These are phyloP conservation scores for Melanostigma gelatinosum DNA, from an alignment of 2,113 vertebrate species.

Conservation along the genomic window DNA sequence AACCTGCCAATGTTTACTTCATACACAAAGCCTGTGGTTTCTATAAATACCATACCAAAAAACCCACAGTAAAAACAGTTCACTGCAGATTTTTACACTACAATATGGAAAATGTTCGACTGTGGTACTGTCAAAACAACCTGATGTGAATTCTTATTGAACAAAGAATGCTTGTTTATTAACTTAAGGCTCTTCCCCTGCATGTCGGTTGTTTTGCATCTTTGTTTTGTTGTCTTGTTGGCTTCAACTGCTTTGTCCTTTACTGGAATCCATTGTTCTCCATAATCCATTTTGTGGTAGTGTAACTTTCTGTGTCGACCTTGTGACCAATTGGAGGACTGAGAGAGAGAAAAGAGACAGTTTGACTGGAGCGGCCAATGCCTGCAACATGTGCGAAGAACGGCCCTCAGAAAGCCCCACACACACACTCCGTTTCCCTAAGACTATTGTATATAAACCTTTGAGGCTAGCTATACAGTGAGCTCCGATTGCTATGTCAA, in stretches of 20 bases:
- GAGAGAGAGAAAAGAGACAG: constrained; percentile 16
- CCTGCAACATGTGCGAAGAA: constrained; percentile 27
- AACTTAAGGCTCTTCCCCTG: constrained; percentile 42
- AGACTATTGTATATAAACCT: constrained; percentile 51
- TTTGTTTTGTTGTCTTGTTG: constrained; percentile 39
- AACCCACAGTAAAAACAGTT: constrained; percentile 41
- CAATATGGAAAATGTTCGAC: constrained; percentile 28
- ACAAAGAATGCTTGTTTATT: constrained; percentile 43
- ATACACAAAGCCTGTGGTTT: constrained; percentile 31
- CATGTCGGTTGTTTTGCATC: constrained; percentile 40
- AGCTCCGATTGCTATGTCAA: constrained; percentile 60
- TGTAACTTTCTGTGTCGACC: constrained; percentile 34
- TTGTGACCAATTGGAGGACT: constrained; percentile 9
- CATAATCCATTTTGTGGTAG: constrained; percentile 41
- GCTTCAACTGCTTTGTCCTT: constrained; percentile 44
- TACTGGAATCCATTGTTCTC: constrained; percentile 55
- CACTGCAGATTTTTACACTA: constrained; percentile 33
- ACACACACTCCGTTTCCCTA: constrained; percentile 28
- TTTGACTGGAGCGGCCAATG: constrained; percentile 18
- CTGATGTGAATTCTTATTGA: constrained; percentile 35
- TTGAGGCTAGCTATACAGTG: constrained; percentile 35
- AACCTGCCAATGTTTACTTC: constrained; percentile 28
- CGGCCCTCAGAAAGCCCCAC: constrained; percentile 12
- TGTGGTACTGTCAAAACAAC: constrained; percentile 36
- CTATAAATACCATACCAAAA: constrained; percentile 20